These are phyloP conservation scores for Leptinotarsa undecemlineata DNA, from an alignment of 1,140 invertebrate genomes.

Conservation along the genomic window DNA sequence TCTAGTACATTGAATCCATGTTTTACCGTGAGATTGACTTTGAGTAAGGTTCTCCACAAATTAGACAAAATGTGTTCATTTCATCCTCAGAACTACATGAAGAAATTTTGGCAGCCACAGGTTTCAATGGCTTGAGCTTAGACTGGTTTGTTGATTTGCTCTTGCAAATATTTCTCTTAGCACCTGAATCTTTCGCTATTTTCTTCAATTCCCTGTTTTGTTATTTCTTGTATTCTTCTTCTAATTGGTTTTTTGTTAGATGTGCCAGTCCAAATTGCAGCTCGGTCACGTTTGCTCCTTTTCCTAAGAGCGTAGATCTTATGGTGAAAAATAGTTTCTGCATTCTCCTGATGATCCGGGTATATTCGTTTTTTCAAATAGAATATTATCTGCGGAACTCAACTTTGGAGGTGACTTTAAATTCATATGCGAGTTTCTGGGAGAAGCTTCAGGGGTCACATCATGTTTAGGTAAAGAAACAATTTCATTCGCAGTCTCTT, in stretches of 20 bases:
- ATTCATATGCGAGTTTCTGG: not conserved
- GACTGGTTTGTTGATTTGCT: not conserved
- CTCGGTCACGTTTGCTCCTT: conserved; percentile 23
- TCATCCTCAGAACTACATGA: not conserved
- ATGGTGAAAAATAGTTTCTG: not conserved
- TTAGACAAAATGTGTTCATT: not conserved
- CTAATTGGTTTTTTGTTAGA: conserved; percentile 19
- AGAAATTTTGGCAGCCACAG: not conserved
- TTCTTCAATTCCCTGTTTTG: conserved; percentile 13
- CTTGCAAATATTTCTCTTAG: conserved; percentile 14
- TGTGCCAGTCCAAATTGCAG: conserved; percentile 10
- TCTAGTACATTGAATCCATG: not conserved
- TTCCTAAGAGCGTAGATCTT: not conserved
- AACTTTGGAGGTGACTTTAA: conserved; percentile 1
- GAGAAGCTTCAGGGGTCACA: not conserved
- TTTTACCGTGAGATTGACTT: not conserved
- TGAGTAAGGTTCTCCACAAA: not conserved
- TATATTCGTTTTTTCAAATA: not conserved
- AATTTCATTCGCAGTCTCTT: not conserved
- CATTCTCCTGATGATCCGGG: not conserved
- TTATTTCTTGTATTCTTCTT: conserved; percentile 21
- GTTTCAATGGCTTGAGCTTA: not conserved
- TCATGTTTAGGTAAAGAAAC: conserved; percentile 1
- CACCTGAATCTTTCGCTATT: conserved; percentile 18
- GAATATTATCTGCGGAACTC: not conserved